These are phyloP conservation scores for Achlya flavicornis DNA, from an alignment of 2,888 invertebrate species.

Conservation along the genomic window DNA sequence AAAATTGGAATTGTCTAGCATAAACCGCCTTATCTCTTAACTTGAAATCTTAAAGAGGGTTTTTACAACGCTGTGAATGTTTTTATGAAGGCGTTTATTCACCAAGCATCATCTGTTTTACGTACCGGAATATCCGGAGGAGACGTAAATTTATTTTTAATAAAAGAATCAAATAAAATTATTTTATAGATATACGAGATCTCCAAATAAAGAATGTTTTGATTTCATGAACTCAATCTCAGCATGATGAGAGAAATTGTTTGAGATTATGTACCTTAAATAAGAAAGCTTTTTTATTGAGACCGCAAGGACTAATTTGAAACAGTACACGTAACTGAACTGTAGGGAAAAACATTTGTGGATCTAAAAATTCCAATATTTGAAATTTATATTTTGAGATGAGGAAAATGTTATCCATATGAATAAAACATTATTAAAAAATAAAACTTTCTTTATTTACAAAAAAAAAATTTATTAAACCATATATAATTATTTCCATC, in stretches of 20 bases:
- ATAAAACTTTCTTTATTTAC: too few species aligned
- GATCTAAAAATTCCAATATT: too few species aligned
- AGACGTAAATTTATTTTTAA: slow-evolving; percentile 1
- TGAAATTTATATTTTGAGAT: too few species aligned
- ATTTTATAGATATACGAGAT: background rate
- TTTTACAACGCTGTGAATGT: slow-evolving; percentile 3
- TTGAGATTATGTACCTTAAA: too few species aligned
- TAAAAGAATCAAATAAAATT: background rate
- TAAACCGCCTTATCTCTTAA: slow-evolving; percentile 4
- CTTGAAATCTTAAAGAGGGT: slow-evolving; percentile 1
- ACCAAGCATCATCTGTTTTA: slow-evolving; percentile 2
- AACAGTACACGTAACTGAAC: too few species aligned
- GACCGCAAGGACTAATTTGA: too few species aligned
- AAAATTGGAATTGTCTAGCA: background rate
- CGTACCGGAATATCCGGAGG: slow-evolving; percentile 2
- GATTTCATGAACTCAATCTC: background rate
- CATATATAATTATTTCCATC: too few species aligned
- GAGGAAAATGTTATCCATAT: too few species aligned
- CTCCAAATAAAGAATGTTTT: background rate
- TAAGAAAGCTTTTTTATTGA: too few species aligned
- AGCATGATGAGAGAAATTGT: background rate
- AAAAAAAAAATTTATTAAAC: too few species aligned
- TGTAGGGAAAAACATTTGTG: too few species aligned
- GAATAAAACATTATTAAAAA: too few species aligned
- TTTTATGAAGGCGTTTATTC: slow-evolving; percentile 2